phyloP scores from a whole-genome alignment of 2,113 vertebrate genomes.

The Geococcyx californianus region DNA sequence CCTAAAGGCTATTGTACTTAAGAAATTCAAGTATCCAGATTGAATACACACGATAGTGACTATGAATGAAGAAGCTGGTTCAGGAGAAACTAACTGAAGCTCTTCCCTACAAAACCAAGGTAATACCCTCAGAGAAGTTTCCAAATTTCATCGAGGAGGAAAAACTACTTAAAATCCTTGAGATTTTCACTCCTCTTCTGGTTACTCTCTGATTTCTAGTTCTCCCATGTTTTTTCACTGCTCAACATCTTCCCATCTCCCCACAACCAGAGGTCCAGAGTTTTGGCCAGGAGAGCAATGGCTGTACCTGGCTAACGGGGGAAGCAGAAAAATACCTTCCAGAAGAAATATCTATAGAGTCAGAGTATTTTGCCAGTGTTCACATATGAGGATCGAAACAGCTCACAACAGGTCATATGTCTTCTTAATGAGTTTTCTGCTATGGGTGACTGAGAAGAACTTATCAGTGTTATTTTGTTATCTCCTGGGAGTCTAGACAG shows the following conservation, averaged over 20 bases:
- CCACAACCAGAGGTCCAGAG: background rate
- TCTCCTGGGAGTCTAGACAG: slow-evolving; percentile 56
- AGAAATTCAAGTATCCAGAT: background rate
- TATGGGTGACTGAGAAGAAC: slow-evolving; percentile 40
- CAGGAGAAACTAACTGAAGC: background rate
- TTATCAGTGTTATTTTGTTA: slow-evolving; percentile 52
- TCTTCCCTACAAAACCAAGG: background rate
- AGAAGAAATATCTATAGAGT: slow-evolving; percentile 11
- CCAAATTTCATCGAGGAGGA: background rate
- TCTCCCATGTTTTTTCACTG: background rate
- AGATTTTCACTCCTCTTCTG: background rate
- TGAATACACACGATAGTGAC: background rate
- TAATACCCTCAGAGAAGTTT: background rate
- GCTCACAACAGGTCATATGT: slow-evolving; percentile 22
- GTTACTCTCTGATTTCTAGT: background rate
- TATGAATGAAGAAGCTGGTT: background rate
- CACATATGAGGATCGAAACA: background rate
- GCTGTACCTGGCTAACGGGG: background rate
- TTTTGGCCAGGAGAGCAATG: background rate
- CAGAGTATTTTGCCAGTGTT: background rate
- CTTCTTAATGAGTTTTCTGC: slow-evolving; percentile 55
- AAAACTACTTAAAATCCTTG: background rate
- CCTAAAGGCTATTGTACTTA: background rate
- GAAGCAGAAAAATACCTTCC: background rate
- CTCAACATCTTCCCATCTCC: background rate